Percentiles rank a stretch among this genome's conserved stretches.
phyloP scores from a whole-genome alignment of 2,113 vertebrate species.

The Macaca fascicularis region DNA sequence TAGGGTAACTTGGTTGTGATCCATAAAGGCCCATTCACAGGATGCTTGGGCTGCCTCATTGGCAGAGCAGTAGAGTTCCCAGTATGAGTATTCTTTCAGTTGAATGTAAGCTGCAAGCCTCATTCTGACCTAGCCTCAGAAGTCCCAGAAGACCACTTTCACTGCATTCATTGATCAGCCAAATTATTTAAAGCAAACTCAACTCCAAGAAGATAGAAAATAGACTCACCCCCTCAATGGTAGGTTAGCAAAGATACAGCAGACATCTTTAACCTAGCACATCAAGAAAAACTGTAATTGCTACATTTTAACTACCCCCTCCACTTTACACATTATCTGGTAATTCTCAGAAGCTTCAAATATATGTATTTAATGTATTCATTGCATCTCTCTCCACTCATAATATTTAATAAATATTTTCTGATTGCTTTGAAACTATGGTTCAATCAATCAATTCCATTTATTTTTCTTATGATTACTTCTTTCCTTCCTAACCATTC shows the following conservation, averaged over 20 bases:
- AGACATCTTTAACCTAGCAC: background rate
- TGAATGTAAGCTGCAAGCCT: background rate
- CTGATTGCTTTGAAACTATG: conserved; percentile 67
- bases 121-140: background rate
- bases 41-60: background rate
- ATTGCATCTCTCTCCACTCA: conserved; percentile 37
- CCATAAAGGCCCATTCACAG: no score
- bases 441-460: conserved; percentile 66
- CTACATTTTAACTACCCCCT: conserved; percentile 65
- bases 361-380: conserved; percentile 72
- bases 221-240: background rate
- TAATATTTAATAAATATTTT: conserved; percentile 73
- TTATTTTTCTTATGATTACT: conserved; percentile 71
- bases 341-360: conserved; percentile 71
- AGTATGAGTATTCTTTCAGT: background rate
- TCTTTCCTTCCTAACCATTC: background rate
- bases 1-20: background rate
- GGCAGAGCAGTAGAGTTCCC: background rate
- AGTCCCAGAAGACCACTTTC: background rate
- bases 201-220: background rate
- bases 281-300: conserved; percentile 64
- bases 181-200: background rate
- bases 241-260: background rate
- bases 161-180: background rate
- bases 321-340: conserved; percentile 53